Evolutionary conservation across 2,797 vertebrate species (phyloP).

Genomic region (Helicolenus hilgendorfi): DNA sequence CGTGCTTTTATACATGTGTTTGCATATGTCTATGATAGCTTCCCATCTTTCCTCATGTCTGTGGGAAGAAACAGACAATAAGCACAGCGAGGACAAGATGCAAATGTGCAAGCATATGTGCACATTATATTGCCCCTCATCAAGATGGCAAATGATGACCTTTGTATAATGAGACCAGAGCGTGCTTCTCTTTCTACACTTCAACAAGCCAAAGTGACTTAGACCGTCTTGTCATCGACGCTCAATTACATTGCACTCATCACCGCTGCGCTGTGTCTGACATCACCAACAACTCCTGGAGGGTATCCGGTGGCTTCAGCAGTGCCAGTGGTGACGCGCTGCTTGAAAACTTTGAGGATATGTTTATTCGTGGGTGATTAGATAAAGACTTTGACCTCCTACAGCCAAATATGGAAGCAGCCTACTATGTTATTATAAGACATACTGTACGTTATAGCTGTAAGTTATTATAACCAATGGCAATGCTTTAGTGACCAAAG

Average conservation of each 20-base stretch:
- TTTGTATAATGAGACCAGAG: slow-evolving; percentile 28
- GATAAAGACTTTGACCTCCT: slow-evolving; percentile 5
- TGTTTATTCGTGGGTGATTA: slow-evolving; percentile 48
- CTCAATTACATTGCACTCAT: slow-evolving; percentile 17
- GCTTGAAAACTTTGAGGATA: slow-evolving; percentile 12
- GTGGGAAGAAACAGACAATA: background rate
- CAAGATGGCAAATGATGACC: slow-evolving; percentile 29
- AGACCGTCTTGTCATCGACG: background rate
- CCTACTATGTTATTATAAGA: background rate
- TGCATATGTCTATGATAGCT: slow-evolving; percentile 35
- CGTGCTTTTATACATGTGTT: slow-evolving; percentile 13
- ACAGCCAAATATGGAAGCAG: background rate
- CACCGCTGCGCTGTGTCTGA: slow-evolving; percentile 19
- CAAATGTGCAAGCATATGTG: slow-evolving; percentile 19
- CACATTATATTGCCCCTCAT: background rate
- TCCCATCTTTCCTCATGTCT: background rate
- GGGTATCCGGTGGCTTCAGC: slow-evolving; percentile 42
- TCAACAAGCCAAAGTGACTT: background rate
- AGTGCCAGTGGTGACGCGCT: slow-evolving; percentile 6
- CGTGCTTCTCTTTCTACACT: background rate
- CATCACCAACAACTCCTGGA: slow-evolving; percentile 36
- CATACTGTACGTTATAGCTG: background rate
- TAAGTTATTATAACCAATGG: background rate
- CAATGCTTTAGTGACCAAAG: background rate
- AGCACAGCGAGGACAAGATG: slow-evolving; percentile 16